phyloP scores from a whole-genome alignment of 2,888 invertebrate genomes.

The Ichneumoninae sp. region DNA sequence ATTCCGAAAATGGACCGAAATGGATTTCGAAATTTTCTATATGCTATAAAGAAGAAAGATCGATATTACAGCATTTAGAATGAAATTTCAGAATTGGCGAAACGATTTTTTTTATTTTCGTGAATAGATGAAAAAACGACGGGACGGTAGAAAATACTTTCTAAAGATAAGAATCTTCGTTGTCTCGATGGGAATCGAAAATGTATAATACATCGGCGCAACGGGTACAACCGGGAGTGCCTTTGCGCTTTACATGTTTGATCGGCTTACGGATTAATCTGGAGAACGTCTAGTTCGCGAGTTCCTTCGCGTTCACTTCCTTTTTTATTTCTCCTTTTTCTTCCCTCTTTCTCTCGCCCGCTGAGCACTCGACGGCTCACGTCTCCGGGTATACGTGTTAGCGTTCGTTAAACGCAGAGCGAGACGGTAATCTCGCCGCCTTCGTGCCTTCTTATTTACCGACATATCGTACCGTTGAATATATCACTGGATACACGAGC shows the following conservation, averaged over 20 bases:
- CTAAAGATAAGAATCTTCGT: background rate
- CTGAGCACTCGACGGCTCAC: background rate
- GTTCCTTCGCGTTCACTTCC: background rate
- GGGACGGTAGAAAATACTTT: background rate
- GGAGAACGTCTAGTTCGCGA: background rate
- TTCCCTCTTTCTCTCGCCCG: background rate
- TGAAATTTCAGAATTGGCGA: no score
- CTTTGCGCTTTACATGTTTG: background rate
- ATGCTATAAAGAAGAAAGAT: no score
- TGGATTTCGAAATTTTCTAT: no score
- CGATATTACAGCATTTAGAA: no score
- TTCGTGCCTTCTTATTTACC: background rate
- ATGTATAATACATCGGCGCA: background rate
- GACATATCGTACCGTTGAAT: background rate
- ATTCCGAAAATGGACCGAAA: no score
- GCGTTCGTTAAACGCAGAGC: constrained; percentile 5
- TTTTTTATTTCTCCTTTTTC: background rate
- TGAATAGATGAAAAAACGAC: background rate
- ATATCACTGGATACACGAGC: background rate
- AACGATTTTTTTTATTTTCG: background rate
- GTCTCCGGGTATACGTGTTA: background rate
- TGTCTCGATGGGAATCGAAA: background rate
- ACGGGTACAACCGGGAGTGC: background rate
- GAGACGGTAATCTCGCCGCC: no score
- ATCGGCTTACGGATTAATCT: constrained; percentile 12